Evolutionary conservation across 2,113 vertebrate genomes (phyloP).

Genomic region (Thunnus maccoyii): DNA sequence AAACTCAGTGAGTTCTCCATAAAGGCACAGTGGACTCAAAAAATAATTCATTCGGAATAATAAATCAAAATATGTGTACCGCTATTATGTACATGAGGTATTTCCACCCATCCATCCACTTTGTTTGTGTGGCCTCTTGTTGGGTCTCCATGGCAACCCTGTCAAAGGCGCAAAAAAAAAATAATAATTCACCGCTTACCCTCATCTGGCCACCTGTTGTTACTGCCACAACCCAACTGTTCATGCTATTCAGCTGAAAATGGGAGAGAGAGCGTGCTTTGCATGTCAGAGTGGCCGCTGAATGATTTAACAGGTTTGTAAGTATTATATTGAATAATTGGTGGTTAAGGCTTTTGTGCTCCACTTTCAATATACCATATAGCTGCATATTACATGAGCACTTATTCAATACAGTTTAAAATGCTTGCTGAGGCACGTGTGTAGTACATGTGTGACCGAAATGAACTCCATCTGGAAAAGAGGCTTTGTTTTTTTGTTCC

Average conservation of each 20-base stretch:
- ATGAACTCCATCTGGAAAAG: neutral
- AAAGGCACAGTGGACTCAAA: neutral
- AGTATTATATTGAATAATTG: slow-evolving; percentile 22
- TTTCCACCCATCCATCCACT: slow-evolving; percentile 34
- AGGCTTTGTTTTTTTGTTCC: neutral
- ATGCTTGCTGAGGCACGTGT: neutral
- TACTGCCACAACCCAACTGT: slow-evolving; percentile 50
- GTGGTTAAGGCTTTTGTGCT: neutral
- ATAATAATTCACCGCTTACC: slow-evolving; percentile 52
- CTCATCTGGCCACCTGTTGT: slow-evolving; percentile 72
- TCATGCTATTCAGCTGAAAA: slow-evolving; percentile 37
- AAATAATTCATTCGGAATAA: slow-evolving; percentile 9
- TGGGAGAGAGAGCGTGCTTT: neutral
- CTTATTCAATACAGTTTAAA: neutral
- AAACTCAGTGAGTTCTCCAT: neutral
- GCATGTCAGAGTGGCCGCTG: slow-evolving; percentile 23
- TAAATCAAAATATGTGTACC: neutral
- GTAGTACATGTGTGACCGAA: neutral
- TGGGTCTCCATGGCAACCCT: slow-evolving; percentile 65
- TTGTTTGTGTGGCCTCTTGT: slow-evolving; percentile 44
- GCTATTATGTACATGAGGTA: neutral
- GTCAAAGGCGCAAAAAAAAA: slow-evolving; percentile 52
- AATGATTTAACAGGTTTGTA: slow-evolving; percentile 33
- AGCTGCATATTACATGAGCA: neutral
- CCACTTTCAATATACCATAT: slow-evolving; percentile 1